phyloP scores from a whole-genome alignment of 2,888 invertebrate genomes.

The Nomada ruficornis region DNA sequence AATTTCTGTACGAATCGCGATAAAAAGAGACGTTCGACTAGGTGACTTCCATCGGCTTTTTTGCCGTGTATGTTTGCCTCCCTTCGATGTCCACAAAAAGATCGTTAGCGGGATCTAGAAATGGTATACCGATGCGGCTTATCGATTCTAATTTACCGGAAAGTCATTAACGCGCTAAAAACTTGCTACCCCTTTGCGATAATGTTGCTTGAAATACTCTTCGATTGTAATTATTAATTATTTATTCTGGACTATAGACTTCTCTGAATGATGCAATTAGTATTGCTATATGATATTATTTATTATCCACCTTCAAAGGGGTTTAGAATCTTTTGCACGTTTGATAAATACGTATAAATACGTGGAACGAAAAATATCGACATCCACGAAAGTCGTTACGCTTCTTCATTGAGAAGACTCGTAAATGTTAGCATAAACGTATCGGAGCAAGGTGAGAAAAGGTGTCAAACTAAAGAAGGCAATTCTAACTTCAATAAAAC shows the following conservation, averaged over 20 bases:
- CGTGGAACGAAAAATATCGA: no score
- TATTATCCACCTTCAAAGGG: no score
- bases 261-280: background rate
- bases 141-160: conserved; percentile 74
- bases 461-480: background rate
- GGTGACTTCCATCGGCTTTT: conserved; percentile 51
- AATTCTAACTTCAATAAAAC: background rate
- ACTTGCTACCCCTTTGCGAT: conserved; percentile 8
- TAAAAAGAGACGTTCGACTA: conserved; percentile 46
- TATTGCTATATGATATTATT: no score
- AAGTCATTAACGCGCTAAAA: conserved; percentile 70
- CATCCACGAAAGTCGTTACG: background rate
- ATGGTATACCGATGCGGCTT: conserved; percentile 64
- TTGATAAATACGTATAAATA: no score
- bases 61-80: conserved; percentile 49
- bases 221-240: background rate
- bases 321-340: no score
- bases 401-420: background rate
- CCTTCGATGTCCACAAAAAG: conserved; percentile 61
- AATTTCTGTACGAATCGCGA: conserved; percentile 32
- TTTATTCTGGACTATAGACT: background rate
- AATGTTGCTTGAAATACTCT: conserved; percentile 21
- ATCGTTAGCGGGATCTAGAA: conserved; percentile 70
- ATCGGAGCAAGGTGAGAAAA: background rate
- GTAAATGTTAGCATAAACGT: background rate